Conservation (phyloP, 2,888 invertebrate species). For the Notodonta ziczac region DNA sequence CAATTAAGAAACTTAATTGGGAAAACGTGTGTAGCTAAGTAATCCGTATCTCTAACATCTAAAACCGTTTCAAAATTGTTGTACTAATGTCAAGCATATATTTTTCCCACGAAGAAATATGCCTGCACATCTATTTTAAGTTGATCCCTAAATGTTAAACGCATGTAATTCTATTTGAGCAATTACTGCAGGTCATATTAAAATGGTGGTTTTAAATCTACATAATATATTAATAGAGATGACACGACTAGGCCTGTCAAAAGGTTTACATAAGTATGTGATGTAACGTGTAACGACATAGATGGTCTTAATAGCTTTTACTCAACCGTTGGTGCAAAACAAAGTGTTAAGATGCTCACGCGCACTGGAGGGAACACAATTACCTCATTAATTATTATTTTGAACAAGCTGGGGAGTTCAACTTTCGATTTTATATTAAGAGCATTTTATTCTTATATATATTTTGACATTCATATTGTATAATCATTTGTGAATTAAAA, state of each 20-base stretch:
- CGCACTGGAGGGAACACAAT: not conserved
- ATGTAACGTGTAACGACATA: slow-evolving; percentile 47
- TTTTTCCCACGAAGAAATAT: slow-evolving; percentile 56
- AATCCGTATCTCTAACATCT: slow-evolving; percentile 47
- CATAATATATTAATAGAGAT: slow-evolving; percentile 60
- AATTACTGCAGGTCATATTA: slow-evolving; percentile 34
- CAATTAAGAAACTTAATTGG: slow-evolving; percentile 46
- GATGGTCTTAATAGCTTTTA: slow-evolving; percentile 23
- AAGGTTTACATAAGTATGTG: slow-evolving; percentile 63
- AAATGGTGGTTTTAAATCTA: slow-evolving; percentile 43
- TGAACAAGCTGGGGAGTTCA: not conserved
- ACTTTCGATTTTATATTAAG: not conserved
- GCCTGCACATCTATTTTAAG: slow-evolving; percentile 25
- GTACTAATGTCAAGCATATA: slow-evolving; percentile 38
- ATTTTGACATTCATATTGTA: not conserved
- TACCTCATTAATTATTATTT: not conserved
- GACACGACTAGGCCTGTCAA: slow-evolving; percentile 66
- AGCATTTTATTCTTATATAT: not conserved
- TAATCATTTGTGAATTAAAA: not conserved
- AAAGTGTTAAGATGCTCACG: slow-evolving; percentile 12
- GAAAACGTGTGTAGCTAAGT: slow-evolving; percentile 50
- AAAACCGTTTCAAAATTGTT: slow-evolving; percentile 44
- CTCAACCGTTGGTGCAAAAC: slow-evolving; percentile 32
- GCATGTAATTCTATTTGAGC: slow-evolving; percentile 10
- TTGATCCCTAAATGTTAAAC: slow-evolving; percentile 25